Percentiles rank a stretch among this genome's conserved stretches.
phyloP scores from a whole-genome alignment of 1,140 invertebrate genomes.

The Anadara kagoshimensis region DNA sequence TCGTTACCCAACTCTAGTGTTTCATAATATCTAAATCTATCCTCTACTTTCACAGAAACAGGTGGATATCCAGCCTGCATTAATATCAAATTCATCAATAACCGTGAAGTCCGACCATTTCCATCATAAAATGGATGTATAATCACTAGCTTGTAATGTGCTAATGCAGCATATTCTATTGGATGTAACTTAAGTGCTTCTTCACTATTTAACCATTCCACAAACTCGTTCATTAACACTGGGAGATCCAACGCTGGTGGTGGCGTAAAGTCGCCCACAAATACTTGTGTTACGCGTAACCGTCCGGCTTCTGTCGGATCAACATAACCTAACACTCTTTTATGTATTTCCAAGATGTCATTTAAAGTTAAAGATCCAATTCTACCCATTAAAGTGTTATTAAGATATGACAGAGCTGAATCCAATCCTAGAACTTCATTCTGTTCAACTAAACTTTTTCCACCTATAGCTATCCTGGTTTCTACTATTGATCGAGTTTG shows the following conservation, averaged over 20 bases:
- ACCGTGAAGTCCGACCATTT: slow-evolving; percentile 94
- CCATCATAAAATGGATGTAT: slow-evolving; percentile 88
- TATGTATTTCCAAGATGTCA: slow-evolving; percentile 95
- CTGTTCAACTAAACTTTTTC: slow-evolving; percentile 96
- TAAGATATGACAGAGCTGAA: slow-evolving; percentile 95
- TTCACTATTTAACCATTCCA: slow-evolving; percentile 91
- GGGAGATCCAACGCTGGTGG: slow-evolving; percentile 87
- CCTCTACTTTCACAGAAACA: slow-evolving; percentile 94
- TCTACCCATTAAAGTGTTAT: slow-evolving; percentile 85
- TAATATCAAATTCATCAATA: slow-evolving; percentile 97
- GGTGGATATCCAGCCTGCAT: slow-evolving; percentile 98
- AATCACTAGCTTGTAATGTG: slow-evolving; percentile 96
- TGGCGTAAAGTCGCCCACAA: slow-evolving; percentile 94
- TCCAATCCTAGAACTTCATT: slow-evolving; percentile 90
- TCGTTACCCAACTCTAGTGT: slow-evolving; percentile 92
- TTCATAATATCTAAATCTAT: slow-evolving; percentile 85
- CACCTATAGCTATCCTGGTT: slow-evolving; percentile 92
- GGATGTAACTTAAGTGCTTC: slow-evolving; percentile 82
- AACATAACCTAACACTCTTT: slow-evolving; percentile 93
- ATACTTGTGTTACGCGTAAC: slow-evolving; percentile 81
- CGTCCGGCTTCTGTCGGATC: slow-evolving; percentile 77
- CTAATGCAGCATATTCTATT: slow-evolving; percentile 89
- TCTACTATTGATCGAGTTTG: slow-evolving; percentile 95
- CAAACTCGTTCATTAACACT: slow-evolving; percentile 89
- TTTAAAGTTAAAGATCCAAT: slow-evolving; percentile 84